Base-by-base conservation (phyloP, 2,113 vertebrate genomes). In the Elephantulus edwardii region DNA sequence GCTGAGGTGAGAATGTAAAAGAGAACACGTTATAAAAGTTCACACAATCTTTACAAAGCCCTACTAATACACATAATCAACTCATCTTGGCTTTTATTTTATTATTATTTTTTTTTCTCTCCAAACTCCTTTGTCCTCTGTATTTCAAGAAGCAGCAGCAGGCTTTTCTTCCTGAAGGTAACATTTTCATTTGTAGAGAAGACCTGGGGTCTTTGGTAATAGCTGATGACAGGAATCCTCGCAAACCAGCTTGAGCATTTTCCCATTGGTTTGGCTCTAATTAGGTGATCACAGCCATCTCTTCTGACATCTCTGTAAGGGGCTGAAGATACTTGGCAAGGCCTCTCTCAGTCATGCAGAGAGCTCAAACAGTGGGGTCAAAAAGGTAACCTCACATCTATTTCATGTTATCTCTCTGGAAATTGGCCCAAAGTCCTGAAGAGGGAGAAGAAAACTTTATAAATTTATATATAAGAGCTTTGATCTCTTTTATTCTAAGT, bases 261-360 rank as follows among this genome's bases (percentile, higher is more conserved):
- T 30, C 58, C 28, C 22, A 30, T 44, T 19, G 28, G 5, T 64
- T 64, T 52, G 56, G 4, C 74, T 91, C 86, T 96, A 94, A 96
- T 94, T 95, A 95, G 84, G 75, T 85, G 93, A 94, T 89, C 96
- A 94, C 92, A 89, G 87, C 22, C 89, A 35, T 82, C 48, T 77
- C 60, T 94, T 79, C 35, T 86, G 93, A 93, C 88, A 76, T 33
- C 54, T 83, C 93, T 80, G 75, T 13, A 12, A 91, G 90, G 62
- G 64, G 76, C 76, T 86, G 85, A 75, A 30, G 85, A 54, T n/a
- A 70, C 81, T 88, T 95, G 93, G 93, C 94, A 90, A 62, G 0
- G 14, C 86, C 42, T 50, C 85, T 62, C n/a, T 77, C 88, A 80
- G 75, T 91, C 90, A 44, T 0, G 7, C 90, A 80, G 93, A 79